Base-by-base conservation (phyloP, 1,140 invertebrate species). In the Bombus haemorrhoidalis region DNA sequence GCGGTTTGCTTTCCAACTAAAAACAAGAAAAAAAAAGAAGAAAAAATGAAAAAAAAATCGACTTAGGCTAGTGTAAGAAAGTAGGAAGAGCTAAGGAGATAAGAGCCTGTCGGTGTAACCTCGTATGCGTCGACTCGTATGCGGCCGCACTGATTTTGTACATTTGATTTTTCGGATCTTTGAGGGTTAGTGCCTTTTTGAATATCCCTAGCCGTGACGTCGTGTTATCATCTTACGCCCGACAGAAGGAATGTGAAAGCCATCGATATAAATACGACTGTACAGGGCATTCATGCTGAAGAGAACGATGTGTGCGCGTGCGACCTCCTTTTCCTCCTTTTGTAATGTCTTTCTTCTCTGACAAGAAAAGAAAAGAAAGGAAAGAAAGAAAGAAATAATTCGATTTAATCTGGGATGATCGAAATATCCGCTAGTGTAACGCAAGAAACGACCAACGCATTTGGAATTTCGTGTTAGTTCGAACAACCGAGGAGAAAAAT, bases 141-240 rank as follows among this genome's bases (percentile, higher is more conserved):
- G 57, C 82, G 84, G 87, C 81, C 87, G 81, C 73, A 83, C 91
- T 86, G 86, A 84, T 92, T 91, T 90, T 91, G 87, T 90, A 91
- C 81, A 89, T 91, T 93, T 87, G 53, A 89, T 91, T 90, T 85
- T 72, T 86, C 82, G 87, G 72, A 91, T 91, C 83, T 87, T 91
- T 87, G 88, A 90, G 90, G 90, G 82, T 91, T 92, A 93, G 93
- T 93, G 92, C 93, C 92, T 93, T 93, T 93, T 81, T 85, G 85
- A 92, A 92, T 89, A 87, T 89, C 82, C 68, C 75, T 73, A 73
- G 85, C 85, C 86, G 88, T 80, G 68, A 77, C 76, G 85, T 86
- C 84, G 87, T 76, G 64, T 57, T 22, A 59, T 57, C 79, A 64
- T 86, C 43, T 83, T 64, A 64, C 62, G 57, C 79, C 62, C 62